phyloP scores from a whole-genome alignment of 2,888 invertebrate species.

The Silvanus unidentatus region DNA sequence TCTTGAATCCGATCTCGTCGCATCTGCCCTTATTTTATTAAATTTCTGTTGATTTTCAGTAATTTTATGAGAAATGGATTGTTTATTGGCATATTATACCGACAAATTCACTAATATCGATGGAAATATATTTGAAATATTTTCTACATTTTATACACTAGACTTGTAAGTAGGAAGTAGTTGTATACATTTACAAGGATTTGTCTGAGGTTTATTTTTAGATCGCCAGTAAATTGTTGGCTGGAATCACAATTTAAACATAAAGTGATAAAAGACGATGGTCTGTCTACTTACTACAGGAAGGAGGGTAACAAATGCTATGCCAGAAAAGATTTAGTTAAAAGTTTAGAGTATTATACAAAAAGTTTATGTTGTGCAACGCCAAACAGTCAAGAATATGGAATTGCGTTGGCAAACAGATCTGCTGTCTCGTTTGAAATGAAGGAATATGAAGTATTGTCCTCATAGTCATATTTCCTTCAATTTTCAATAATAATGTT shows the following conservation, averaged over 20 bases:
- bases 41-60: background rate
- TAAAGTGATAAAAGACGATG: conserved; percentile 35
- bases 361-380: conserved; percentile 58
- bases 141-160: conserved; percentile 31
- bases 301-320: conserved; percentile 57
- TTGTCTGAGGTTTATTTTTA: conserved; percentile 34
- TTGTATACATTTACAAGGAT: too few relatives aligned
- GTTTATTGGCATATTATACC: conserved; percentile 32
- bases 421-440: conserved; percentile 60
- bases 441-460: conserved; percentile 53
- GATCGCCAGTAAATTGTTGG: conserved; percentile 39
- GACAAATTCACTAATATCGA: conserved; percentile 33
- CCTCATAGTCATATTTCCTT: background rate
- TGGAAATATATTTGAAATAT: conserved; percentile 35
- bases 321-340: conserved; percentile 48
- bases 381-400: conserved; percentile 51
- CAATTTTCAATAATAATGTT: too few relatives aligned
- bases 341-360: conserved; percentile 56
- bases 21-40: background rate
- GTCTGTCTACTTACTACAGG: conserved; percentile 38
- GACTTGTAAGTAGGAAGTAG: conserved; percentile 29
- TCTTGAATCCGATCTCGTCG: background rate
- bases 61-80: conserved; percentile 26
- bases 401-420: conserved; percentile 62
- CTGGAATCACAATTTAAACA: conserved; percentile 34